Conservation (phyloP, 2,888 invertebrate genomes). For the Watsonalla binaria region DNA sequence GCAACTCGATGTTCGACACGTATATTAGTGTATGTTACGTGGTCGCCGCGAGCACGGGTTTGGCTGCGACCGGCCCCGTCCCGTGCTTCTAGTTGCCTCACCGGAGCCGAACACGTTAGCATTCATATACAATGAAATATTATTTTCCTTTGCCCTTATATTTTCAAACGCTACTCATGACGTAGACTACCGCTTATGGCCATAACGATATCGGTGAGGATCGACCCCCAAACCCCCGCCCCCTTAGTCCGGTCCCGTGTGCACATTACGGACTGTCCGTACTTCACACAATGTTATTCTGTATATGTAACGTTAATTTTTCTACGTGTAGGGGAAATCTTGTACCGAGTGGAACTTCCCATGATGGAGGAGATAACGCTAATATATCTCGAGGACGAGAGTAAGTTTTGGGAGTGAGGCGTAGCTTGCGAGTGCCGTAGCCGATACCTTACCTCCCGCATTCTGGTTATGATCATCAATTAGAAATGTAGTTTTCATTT, state of each 20-base stretch:
- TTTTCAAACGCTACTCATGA: conserved; percentile 58
- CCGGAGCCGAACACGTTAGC: conserved; percentile 36
- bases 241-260: conserved; percentile 18
- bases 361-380: conserved; percentile 96
- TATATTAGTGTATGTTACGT: conserved; percentile 36
- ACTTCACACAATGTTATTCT: conserved; percentile 43
- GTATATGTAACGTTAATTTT: conserved; percentile 77
- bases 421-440: conserved; percentile 84
- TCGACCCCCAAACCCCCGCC: conserved; percentile 1
- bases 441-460: conserved; percentile 79
- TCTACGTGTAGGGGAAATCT: conserved; percentile 88
- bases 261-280: conserved; percentile 26
- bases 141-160: conserved; percentile 57
- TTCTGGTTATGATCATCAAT: conserved; percentile 80
- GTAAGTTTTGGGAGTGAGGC: conserved; percentile 82
- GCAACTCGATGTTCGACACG: conserved; percentile 51
- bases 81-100: conserved; percentile 78
- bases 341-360: conserved; percentile 95
- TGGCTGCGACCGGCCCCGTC: conserved; percentile 53
- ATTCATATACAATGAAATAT: conserved; percentile 40
- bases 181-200: conserved; percentile 39
- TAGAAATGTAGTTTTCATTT: conserved; percentile 78
- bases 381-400: conserved; percentile 95
- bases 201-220: conserved; percentile 10
- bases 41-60: conserved; percentile 58